These are phyloP conservation scores for Orthonychiurus folsomi DNA, from an alignment of 2,888 invertebrate genomes.

Conservation along the genomic window DNA sequence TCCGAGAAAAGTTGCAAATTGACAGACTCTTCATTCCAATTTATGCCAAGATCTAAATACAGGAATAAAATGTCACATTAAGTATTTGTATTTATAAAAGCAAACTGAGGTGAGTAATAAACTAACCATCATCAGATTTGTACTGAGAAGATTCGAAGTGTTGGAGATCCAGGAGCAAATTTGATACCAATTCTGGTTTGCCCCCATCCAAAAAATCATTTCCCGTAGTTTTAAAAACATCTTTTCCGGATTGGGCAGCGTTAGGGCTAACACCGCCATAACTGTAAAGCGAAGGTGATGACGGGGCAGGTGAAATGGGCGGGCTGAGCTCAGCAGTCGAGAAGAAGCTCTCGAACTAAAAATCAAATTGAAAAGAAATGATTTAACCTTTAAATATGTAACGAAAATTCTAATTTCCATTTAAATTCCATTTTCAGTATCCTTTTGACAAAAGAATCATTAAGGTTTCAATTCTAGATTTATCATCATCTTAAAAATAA, in stretches of 20 bases:
- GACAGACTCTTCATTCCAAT: slow-evolving; percentile 29
- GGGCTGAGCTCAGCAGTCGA: slow-evolving; percentile 36
- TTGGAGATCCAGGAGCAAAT: neutral
- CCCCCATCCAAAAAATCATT: neutral
- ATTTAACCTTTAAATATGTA: too few relatives aligned
- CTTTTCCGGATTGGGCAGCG: neutral
- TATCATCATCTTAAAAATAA: too few relatives aligned
- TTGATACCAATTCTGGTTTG: neutral
- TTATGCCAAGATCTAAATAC: neutral
- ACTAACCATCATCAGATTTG: neutral
- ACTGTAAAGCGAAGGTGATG: neutral
- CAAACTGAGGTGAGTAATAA: neutral
- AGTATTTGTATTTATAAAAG: neutral
- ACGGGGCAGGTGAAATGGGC: slow-evolving; percentile 25
- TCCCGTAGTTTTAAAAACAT: neutral
- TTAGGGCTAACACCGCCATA: neutral
- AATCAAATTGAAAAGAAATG: neutral
- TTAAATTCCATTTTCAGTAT: neutral
- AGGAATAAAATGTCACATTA: neutral
- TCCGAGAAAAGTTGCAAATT: slow-evolving; percentile 33
- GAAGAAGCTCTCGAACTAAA: slow-evolving; percentile 32
- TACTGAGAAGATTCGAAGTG: neutral
- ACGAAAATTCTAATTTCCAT: too few relatives aligned
- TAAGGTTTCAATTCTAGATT: too few relatives aligned
- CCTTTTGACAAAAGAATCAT: neutral